Base-by-base conservation (phyloP, 2,888 invertebrate species). In the Odontocolon sp. region DNA sequence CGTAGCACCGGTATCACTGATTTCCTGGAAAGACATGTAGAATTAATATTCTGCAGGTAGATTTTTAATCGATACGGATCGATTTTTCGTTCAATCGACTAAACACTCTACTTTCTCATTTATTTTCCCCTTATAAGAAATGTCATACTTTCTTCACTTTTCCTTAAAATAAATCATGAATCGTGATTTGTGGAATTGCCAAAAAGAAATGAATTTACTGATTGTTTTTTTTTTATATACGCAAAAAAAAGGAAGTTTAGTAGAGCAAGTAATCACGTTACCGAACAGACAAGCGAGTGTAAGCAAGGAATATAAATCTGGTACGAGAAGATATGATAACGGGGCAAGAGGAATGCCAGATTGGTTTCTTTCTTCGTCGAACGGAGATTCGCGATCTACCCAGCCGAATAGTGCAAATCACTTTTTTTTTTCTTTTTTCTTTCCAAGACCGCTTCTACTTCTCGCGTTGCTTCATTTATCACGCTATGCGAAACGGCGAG, bases 401-500 rank as follows among this genome's bases (percentile, higher is more conserved):
- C 54, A 73, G 31, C 45, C 73, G 45, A 68, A 67, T 67, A 40
- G 42, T 61, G 47, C 31, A 50, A 56, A 74, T 68, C 26, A 59
- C 52, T 73, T 71, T 42, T 47, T 66, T 23, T 14, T 36, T 23
- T 52, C 31, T n/a, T 16, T 23, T 18, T 16, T 31, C 33, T 18
- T 47, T 38, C 36, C 36, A 9, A 36, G 28, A 21, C 54, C 18
- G 38, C 59, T n/a, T 23, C 40, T 3, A 4, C 26, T 54, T 45
- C 21, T 40, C 61, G 59, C 21, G 54, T 57, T 57, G 57, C 52
- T 57, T 69, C 69, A 52, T 75, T 75, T 69, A 75, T 75, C 69
- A 47, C 28, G 54, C 61, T 52, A 28, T 61, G 28, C 54, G 28
- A 56, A 61, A 31, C 50, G 21, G 57, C 28, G 47, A 54, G 36